Conservation (phyloP, 2,113 vertebrate genomes). For the Piliocolobus tephrosceles region DNA sequence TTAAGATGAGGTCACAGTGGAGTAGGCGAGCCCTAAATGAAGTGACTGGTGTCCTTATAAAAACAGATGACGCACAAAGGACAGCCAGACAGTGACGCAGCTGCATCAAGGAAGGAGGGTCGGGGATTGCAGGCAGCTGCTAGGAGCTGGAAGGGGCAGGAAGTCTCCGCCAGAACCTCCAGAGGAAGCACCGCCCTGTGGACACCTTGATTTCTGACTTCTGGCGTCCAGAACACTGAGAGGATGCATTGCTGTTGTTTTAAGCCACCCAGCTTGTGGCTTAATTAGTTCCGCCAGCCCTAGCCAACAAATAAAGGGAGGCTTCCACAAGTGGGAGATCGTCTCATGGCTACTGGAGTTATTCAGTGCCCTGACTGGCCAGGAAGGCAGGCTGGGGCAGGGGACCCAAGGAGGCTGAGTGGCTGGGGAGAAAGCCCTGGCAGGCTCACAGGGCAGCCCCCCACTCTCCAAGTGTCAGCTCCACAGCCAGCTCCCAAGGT, state of each 20-base stretch:
- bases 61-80: not conserved
- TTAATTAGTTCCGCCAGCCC: not conserved
- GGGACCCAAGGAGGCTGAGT: not conserved
- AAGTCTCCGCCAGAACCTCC: not conserved
- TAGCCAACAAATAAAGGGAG: not conserved
- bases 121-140: rapidly evolving
- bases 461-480: not conserved
- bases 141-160: not conserved
- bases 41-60: rapidly evolving
- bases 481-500: too few species aligned
- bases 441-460: not conserved
- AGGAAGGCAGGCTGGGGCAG: not conserved
- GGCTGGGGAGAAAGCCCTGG: not conserved
- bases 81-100: not conserved
- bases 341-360: rapidly evolving
- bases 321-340: rapidly evolving
- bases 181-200: rapidly evolving
- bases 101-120: rapidly evolving
- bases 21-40: not conserved
- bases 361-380: rapidly evolving
- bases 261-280: not conserved
- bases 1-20: rapidly evolving
- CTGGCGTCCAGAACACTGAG: not conserved
- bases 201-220: not conserved
- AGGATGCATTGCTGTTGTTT: not conserved